These are phyloP conservation scores for Sphecodes monilicornis DNA, from an alignment of 2,888 invertebrate genomes.

Conservation along the genomic window DNA sequence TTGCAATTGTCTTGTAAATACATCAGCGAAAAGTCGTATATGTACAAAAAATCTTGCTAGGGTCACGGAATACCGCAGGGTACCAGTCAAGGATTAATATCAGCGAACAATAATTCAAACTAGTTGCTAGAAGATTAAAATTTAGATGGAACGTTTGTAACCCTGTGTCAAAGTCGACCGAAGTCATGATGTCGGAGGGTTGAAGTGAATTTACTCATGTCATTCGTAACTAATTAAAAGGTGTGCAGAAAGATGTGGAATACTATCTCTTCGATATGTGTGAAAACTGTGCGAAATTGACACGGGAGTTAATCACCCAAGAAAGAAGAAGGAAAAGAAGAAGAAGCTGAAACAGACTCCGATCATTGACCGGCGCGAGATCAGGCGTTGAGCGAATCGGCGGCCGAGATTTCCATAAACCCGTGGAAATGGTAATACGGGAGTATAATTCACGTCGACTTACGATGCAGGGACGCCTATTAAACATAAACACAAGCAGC, in stretches of 20 bases:
- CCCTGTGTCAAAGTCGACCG: not conserved
- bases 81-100: not conserved
- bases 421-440: slow-evolving; percentile 72
- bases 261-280: not conserved
- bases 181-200: not conserved
- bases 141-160: not conserved
- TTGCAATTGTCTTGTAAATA: too few species aligned
- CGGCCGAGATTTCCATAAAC: slow-evolving; percentile 74
- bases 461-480: slow-evolving; percentile 65
- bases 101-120: not conserved
- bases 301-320: not conserved
- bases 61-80: too few species aligned
- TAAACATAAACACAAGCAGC: slow-evolving; percentile 80
- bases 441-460: slow-evolving; percentile 65
- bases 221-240: not conserved
- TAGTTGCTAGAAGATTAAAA: not conserved
- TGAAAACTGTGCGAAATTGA: not conserved
- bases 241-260: not conserved
- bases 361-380: not conserved
- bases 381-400: not conserved
- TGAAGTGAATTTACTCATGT: not conserved
- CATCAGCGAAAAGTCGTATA: too few species aligned
- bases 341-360: not conserved
- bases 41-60: not conserved
- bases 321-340: not conserved